Base-by-base conservation (phyloP, 2,113 vertebrate genomes). In the Rhinolophus ferrumequinum region DNA sequence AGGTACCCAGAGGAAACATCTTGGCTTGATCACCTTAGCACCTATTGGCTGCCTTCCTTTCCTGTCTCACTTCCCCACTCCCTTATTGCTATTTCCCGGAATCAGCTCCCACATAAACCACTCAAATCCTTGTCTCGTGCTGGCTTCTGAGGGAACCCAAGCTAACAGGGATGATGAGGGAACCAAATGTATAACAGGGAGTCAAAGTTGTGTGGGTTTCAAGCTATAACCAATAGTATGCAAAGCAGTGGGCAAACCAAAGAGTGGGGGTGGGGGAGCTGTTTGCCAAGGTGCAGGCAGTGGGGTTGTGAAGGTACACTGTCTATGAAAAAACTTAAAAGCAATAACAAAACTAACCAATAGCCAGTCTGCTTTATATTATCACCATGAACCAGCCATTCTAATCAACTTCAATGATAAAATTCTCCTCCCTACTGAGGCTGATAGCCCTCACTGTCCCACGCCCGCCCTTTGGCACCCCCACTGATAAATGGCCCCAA, bases 361-460 rank as follows among this genome's bases (percentile, higher is more conserved):
- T 60, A 24, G 41, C 35, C 28, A 28, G 24, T 58, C 50, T 86
- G 33, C 70, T 76, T 92, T 93, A 64, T 58, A 77, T 91, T 81
- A 73, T 87, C 64, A 52, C 62, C 60, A 82, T n/a, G 50, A 92
- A 62, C 73, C 69, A 92, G 79, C 13, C 77, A 75, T 77, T 89
- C 41, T 66, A 86, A 86, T 62, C 21, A 77, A 60, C 18, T 24
- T 56, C 33, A 66, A 3, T 69, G 41, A 93, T 79, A 89, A 96
- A 85, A 69, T 75, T 67, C 52, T 82, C 72, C 60, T 41, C n/a
- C 50, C 16, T 7, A 4, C n/a, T 18, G 66, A 67, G 47, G 24
- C n/a, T 18, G 19, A 58, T 22, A 54, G 54, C 62, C 62, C 54
- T 90, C 80, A 22, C n/a, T 76, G 66, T 24, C 75, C 26, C 41